Evolutionary conservation across 1,140 invertebrate genomes (phyloP), one percentile per base, ranked within the genome.

Genomic region (Monomorium pharaonis): DNA sequence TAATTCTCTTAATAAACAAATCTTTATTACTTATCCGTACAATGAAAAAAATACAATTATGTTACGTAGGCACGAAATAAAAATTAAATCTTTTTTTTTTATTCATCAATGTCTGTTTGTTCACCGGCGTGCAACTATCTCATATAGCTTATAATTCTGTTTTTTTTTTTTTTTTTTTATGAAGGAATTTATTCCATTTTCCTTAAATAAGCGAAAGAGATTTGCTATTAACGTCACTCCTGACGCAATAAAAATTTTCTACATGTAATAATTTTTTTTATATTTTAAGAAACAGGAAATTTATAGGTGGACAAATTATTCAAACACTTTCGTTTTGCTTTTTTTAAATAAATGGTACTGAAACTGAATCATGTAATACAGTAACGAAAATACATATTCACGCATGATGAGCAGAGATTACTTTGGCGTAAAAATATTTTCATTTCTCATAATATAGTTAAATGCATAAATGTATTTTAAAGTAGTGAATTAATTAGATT

Each of bases 1-100:
- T 58, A 27, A 30, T 33, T 62, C 16, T 18, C 33, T 74, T 87
- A 76, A 88, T 88, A 75, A 87, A 65, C 49, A 87, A 60, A 87
- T 88, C 67, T 78, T 84, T 75, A 60, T 84, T 74, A 72, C 18
- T 24, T 37, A 6, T 16, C 42, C 16, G 18, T 18, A 33, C 37
- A 30, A 33, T n/a, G 6, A 37, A 44, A 81, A 72, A 58, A 18
- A 44, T 56, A 33, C 33, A 44, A 58, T 72, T 44, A 18, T 24
- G 9, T 51, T 44, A 60, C 24, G 10, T 16, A 37, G 49, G 27
- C 47, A 12, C 24, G 27, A 18, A 56, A 37, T 21, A 74, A 74
- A 37, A 21, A 21, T 33, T 9, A 56, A 37, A n/a, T n/a, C 18
- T 16, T 6, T 54, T 4, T 51, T 54, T 18, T 47, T 72, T 24